Conservation (phyloP, 30 jellyfish, hydroid and myxozoan genomes). For the Aurelia sp. region DNA sequence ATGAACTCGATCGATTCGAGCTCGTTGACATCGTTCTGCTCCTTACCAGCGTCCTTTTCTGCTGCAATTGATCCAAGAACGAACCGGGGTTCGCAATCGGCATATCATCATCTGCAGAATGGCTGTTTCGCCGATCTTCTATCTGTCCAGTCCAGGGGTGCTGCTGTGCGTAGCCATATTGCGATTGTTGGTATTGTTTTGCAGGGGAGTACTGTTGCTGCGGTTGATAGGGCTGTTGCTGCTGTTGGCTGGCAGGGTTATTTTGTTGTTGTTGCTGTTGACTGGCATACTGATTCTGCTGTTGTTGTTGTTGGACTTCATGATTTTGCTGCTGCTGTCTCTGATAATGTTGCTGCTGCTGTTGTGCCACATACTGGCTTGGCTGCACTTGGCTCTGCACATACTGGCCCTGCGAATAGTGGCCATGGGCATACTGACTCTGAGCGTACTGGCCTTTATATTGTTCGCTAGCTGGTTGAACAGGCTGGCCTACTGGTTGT, state of each 20-base stretch:
- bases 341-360: conserved; percentile 43
- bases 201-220: neutral
- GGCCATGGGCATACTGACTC: neutral
- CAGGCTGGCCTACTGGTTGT: conserved; percentile 10
- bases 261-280: conserved; percentile 32
- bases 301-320: conserved; percentile 12
- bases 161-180: neutral
- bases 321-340: conserved; percentile 13
- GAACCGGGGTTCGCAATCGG: conserved; percentile 93
- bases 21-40: conserved; percentile 54
- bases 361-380: neutral
- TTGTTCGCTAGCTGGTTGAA: neutral
- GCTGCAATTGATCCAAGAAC: conserved; percentile 76
- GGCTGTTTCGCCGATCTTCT: conserved; percentile 21
- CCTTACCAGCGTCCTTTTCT: conserved; percentile 61
- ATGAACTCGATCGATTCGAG: conserved; percentile 25
- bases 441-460: conserved; percentile 6
- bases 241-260: conserved; percentile 16
- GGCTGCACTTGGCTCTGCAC: neutral
- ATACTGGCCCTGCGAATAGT: conserved; percentile 4
- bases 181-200: neutral
- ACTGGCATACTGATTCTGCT: neutral
- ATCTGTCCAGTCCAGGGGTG: neutral
- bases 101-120: conserved; percentile 83
- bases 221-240: neutral